Evolutionary conservation across 2,888 invertebrate genomes (phyloP).

Genomic region (Diarsia dahlii): DNA sequence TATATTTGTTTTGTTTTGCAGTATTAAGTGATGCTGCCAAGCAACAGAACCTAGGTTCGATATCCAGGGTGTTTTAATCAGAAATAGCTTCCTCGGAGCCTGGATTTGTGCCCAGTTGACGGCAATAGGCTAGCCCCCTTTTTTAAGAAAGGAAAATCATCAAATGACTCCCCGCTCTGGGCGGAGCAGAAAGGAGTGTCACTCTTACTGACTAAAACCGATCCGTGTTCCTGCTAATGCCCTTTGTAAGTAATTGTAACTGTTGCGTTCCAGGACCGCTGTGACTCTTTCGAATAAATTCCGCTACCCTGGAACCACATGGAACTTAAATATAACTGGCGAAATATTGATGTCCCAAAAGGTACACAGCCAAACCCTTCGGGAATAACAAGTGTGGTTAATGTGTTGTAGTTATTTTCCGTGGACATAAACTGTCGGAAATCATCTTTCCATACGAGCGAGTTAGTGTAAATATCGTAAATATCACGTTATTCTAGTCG

Average conservation of each 20-base stretch:
- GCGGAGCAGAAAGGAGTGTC: too few relatives aligned
- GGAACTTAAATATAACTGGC: background rate
- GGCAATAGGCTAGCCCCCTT: background rate
- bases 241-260: too few relatives aligned
- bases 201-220: too few relatives aligned
- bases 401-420: background rate
- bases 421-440: constrained; percentile 58
- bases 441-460: constrained; percentile 56
- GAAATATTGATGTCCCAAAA: background rate
- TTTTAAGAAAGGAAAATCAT: too few relatives aligned
- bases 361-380: background rate
- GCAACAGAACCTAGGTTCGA: background rate
- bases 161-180: too few relatives aligned
- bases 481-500: constrained; percentile 63
- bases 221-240: too few relatives aligned
- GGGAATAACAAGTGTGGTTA: background rate
- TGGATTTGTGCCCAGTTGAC: background rate
- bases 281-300: too few relatives aligned
- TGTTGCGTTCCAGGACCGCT: too few relatives aligned
- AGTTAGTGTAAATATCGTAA: constrained; percentile 63
- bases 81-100: too few relatives aligned
- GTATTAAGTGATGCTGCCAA: background rate
- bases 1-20: constrained; percentile 42
- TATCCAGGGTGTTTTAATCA: too few relatives aligned
- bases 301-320: too few relatives aligned